Base-by-base conservation (phyloP, 2,888 invertebrate genomes). In the Malachius bipustulatus region DNA sequence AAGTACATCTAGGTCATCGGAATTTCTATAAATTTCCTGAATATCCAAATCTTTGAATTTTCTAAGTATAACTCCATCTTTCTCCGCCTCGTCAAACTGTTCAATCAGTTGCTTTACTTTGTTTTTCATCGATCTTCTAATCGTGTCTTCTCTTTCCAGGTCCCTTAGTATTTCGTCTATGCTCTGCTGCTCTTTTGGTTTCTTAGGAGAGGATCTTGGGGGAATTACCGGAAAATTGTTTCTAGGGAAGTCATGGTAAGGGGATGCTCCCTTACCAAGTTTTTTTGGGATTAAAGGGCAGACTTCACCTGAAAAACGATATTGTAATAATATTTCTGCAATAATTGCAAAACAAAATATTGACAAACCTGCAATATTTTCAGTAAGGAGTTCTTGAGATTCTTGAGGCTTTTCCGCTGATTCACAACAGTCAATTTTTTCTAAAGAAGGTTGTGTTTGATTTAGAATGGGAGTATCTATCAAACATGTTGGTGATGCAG, bases 111-210 rank as follows among this genome's bases (percentile, higher is more conserved):
- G 43, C 36, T 52, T 54, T 3, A 56, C 57, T 41, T 51, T 48
- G 8, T 30, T 48, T 37, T 46, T 37, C 37, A 44, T 44, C 11
- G 42, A 32, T 37, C 44, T 43, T 33, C 46, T 44, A 4, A 35
- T 36, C 12, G 24, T 31, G 35, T 47, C 44, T 43, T 58, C 50
- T 19, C 47, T 45, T 27, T 59, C 52, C 16, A 62, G 41, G 34
- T 60, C 58, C 14, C 52, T 45, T 24, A 62, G 43, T 24, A 60
- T 60, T 36, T 60, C 54, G 35, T 60, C 60, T 9, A 61, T 49
- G 10, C 51, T 54, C 30, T 50, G 42, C 16, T 51, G 27, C 39
- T 46, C 48, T 30, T 49, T 43, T 14, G 14, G 32, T 4, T 39
- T 32, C 38, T 28, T 26, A 37, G 32, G 36, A 42, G 24, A 19